phyloP scores from a whole-genome alignment of 2,113 vertebrate species.

The Nothocercus nigrocapillus region DNA sequence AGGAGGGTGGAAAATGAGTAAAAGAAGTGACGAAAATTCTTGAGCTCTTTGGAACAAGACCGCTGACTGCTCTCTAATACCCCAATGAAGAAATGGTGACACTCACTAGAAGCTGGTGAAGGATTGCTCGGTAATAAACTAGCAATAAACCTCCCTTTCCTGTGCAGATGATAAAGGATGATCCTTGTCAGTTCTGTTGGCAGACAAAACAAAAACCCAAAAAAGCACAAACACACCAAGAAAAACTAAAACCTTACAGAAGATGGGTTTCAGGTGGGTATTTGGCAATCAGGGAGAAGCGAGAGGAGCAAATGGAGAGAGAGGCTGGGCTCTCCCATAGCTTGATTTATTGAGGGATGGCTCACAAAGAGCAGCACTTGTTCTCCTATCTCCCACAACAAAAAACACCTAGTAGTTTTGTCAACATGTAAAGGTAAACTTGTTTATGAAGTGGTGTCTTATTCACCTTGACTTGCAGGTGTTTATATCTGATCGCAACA shows the following conservation, averaged over 20 bases:
- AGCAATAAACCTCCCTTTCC: background rate
- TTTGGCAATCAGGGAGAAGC: background rate
- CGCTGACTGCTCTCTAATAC: background rate
- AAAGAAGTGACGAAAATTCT: background rate
- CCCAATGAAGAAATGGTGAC: background rate
- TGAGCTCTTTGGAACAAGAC: background rate
- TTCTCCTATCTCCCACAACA: background rate
- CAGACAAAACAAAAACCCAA: background rate
- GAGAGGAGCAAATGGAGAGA: background rate
- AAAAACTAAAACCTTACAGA: background rate
- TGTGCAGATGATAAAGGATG: background rate
- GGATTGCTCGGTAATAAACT: background rate
- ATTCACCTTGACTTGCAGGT: background rate
- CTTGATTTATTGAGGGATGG: background rate
- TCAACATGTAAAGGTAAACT: slow-evolving; percentile 7
- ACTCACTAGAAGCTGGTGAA: background rate
- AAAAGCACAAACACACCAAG: background rate
- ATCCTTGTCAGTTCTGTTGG: background rate
- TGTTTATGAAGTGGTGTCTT: background rate
- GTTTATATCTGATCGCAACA: background rate
- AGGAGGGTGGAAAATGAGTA: background rate
- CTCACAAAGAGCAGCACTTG: background rate
- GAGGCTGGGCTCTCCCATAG: background rate
- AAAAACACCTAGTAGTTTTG: slow-evolving; percentile 10
- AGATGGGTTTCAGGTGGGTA: background rate